Base-by-base conservation (phyloP, 1,140 invertebrate species). In the Brachionus rotundiformis region DNA sequence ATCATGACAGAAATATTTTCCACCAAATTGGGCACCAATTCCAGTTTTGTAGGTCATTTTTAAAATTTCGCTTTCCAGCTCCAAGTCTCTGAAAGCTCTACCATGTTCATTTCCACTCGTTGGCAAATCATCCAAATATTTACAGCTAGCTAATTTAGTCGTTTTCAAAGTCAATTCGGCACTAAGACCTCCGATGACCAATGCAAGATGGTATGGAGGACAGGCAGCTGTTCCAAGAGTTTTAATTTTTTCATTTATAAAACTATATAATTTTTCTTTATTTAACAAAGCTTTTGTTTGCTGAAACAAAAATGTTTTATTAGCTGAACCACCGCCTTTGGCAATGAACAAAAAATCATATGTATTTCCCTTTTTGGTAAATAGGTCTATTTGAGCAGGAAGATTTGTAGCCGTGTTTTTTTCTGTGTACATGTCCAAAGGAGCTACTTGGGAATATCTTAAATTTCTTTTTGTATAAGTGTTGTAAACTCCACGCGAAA, bases 1-100 rank as follows among this genome's bases (percentile, higher is more conserved):
- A 83, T 89, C 88, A 83, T 89, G 88, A 82, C 87, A 88, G 84
- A 89, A 89, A 83, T 89, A 89, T 82, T 88, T 88, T 2, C 88
- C 88, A 8, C 88, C 88, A 85, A 89, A 89, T 85, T 89, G 88
- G 7, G 88, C 88, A 0, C 88, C 88, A 76, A 89, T 89, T 5
- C 88, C 88, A 16, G 85, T 84, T 29, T 83, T 84, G 61, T 86
- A 84, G 3, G 87, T 88, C 81, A 89, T 75, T 81, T 85, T 83
- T 49, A 86, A 85, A 31, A 89, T 86, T 73, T 87, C 79, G 39
- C 84, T 44, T 82, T 89, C 88, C 11, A 88, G 82, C 49, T 87
- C 84, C 6, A 85, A 80, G 75, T 89, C 88, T 31, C 88, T 83
- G 75, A 88, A 88, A 6, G 84, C 88, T 80, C 85, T 65, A 4